Percentiles rank a stretch among this genome's conserved stretches.
Conservation (phyloP, 1,140 invertebrate genomes). For the Stegodyphus mimosarum region DNA sequence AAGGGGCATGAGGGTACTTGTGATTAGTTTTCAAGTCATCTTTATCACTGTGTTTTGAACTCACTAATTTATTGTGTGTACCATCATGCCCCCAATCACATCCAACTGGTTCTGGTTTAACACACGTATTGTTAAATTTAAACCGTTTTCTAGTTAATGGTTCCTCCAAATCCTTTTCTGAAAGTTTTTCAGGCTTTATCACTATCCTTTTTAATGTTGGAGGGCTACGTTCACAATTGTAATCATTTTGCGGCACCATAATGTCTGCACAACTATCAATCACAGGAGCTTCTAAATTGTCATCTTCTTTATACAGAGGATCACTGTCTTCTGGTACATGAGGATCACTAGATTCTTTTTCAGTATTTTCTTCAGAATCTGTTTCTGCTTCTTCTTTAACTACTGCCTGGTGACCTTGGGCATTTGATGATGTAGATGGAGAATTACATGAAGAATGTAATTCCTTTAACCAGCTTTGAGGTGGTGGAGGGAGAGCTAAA, state of each 20-base stretch:
- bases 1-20: neutral
- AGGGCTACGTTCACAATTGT: conserved; percentile 40
- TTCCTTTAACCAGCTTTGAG: neutral
- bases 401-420: neutral
- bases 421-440: neutral
- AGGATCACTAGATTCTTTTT: neutral
- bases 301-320: conserved; percentile 37
- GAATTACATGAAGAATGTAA: neutral
- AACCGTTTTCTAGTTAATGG: conserved; percentile 17
- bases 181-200: conserved; percentile 17
- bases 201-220: conserved; percentile 54
- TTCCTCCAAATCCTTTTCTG: conserved; percentile 43
- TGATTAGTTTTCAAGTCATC: conserved; percentile 10
- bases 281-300: conserved; percentile 51
- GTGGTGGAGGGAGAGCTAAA: conserved; percentile 13
- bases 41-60: conserved; percentile 25
- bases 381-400: neutral
- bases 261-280: conserved; percentile 57
- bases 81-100: neutral
- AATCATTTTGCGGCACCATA: conserved; percentile 17
- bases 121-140: conserved; percentile 21
- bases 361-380: neutral
- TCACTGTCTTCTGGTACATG: conserved; percentile 28
- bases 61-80: neutral
- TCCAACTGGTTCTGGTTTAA: neutral